These are phyloP conservation scores for Leptosomus discolor DNA, from an alignment of 2,113 vertebrate species.

Conservation along the genomic window DNA sequence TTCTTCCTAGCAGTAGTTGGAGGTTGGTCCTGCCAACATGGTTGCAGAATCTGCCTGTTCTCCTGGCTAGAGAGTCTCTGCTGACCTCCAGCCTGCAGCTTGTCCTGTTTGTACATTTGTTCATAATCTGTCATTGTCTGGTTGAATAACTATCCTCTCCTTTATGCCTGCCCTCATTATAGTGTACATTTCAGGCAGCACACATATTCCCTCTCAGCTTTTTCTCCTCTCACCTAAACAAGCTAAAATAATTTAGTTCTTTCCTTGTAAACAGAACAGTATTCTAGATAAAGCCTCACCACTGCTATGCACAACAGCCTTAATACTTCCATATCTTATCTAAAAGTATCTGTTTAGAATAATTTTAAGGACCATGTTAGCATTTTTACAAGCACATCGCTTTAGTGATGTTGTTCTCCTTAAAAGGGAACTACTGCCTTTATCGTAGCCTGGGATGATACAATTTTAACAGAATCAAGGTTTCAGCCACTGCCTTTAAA, in stretches of 20 bases:
- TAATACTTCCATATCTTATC: slow-evolving; percentile 51
- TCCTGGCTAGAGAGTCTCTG: not conserved
- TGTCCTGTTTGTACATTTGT: not conserved
- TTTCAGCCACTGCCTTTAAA: not conserved
- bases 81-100: not conserved
- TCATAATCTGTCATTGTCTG: not conserved
- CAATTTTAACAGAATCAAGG: not conserved
- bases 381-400: not conserved
- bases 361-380: not conserved
- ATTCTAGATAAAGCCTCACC: slow-evolving; percentile 3
- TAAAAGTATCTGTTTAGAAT: slow-evolving; percentile 52
- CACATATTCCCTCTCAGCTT: not conserved
- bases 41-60: not conserved
- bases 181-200: not conserved
- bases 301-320: not conserved
- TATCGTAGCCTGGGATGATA: not conserved
- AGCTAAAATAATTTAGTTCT: not conserved
- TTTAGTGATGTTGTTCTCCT: slow-evolving; percentile 7
- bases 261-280: slow-evolving; percentile 9
- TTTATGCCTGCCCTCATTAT: not conserved
- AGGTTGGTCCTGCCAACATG: not conserved
- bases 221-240: slow-evolving; percentile 11
- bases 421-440: slow-evolving; percentile 28
- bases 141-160: not conserved
- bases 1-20: not conserved